Evolutionary conservation across 2,888 invertebrate genomes (phyloP).

Genomic region (Pomacea canaliculata): DNA sequence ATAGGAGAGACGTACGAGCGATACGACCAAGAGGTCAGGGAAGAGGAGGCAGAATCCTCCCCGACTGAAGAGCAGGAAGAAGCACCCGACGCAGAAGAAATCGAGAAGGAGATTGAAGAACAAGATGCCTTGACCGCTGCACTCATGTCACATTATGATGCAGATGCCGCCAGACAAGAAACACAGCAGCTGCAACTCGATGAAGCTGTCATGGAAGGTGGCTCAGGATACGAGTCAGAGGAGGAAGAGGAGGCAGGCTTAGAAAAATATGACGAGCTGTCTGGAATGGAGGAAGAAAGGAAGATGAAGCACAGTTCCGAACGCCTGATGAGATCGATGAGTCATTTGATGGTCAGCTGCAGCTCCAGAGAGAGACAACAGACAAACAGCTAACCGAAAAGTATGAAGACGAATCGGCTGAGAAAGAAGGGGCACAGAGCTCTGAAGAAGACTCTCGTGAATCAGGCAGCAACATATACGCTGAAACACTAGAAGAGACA

Average conservation of each 20-base stretch:
- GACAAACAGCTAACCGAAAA: slow-evolving; percentile 21
- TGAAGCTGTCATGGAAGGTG: slow-evolving; percentile 10
- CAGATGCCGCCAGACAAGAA: slow-evolving; percentile 27
- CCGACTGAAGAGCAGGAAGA: slow-evolving; percentile 10
- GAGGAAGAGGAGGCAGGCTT: slow-evolving; percentile 11
- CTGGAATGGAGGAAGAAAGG: slow-evolving; percentile 1
- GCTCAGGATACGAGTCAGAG: slow-evolving; percentile 18
- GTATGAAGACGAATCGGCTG: slow-evolving; percentile 15
- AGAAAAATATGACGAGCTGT: slow-evolving; percentile 16
- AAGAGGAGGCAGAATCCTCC: slow-evolving; percentile 11
- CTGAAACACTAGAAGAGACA: slow-evolving; percentile 3
- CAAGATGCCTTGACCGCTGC: slow-evolving; percentile 32
- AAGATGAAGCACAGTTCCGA: slow-evolving; percentile 8
- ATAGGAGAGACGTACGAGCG: slow-evolving; percentile 16
- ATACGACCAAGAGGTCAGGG: slow-evolving; percentile 17
- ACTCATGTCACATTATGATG: slow-evolving; percentile 31
- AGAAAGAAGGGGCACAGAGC: slow-evolving; percentile 12
- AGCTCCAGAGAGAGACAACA: slow-evolving; percentile 6
- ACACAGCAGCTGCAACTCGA: slow-evolving; percentile 21
- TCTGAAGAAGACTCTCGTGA: not conserved
- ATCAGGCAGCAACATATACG: not conserved
- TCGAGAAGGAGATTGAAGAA: slow-evolving; percentile 34
- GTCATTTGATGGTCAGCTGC: not conserved
- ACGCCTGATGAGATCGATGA: not conserved
- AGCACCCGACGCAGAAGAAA: slow-evolving; percentile 17